Base-by-base conservation (phyloP, 1,140 invertebrate species). In the Drosophila triauraria region DNA sequence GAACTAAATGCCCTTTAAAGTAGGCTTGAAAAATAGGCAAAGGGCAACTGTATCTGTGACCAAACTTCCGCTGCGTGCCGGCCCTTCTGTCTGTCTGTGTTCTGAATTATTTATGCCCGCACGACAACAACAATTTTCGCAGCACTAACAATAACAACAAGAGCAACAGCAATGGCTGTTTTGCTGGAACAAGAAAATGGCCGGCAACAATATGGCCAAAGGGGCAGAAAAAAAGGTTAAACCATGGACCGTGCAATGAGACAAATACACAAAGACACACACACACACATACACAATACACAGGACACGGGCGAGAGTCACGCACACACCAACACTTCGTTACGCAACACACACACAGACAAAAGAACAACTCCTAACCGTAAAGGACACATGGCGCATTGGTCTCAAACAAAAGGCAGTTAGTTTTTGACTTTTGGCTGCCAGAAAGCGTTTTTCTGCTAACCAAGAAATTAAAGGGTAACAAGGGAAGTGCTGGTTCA, bases 351-450 rank as follows among this genome's bases (percentile, higher is more conserved):
- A 54, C 44, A 43, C 25, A 54, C 30, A 48, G 10, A 48, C 57
- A 82, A 70, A 64, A 74, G n/a, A 13, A 48, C 58, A 38, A 56
- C 42, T 78, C 48, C 62, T 57, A 62, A 74, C 61, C 62, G 77
- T 80, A 88, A 88, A 68, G 77, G 80, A 59, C 84, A 87, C 84
- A 87, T 87, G 84, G 80, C 80, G 77, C 84, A 54, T 78, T 78
- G 80, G 61, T 60, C 59, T 88, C 76, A 80, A 84, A 87, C 84
- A 90, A 87, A 88, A 84, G 80, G 72, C 80, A 83, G 71, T 88
- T 87, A 84, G 84, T 87, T 84, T 87, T 88, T 87, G 80, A 79
- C 75, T 85, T 78, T 80, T 70, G 59, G 12, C 62, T 69, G 70
- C 78, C 75, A 54, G 68, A 68, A 68, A 68, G 50, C 32, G 35